phyloP scores from a whole-genome alignment of 37 sponge, comb jelly and placozoan species.

The Bolinopsis microptera region DNA sequence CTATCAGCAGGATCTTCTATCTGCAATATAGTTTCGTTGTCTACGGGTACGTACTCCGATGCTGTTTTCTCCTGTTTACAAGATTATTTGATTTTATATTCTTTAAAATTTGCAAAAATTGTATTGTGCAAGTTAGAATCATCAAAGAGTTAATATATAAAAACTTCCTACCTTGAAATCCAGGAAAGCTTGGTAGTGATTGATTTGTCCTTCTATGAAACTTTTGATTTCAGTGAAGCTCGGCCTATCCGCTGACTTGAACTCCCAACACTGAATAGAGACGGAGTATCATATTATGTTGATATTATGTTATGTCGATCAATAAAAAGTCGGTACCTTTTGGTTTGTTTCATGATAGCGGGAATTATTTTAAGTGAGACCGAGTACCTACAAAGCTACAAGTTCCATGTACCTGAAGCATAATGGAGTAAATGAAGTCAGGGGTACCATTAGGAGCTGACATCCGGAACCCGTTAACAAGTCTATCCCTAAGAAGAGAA shows the following conservation, averaged over 20 bases:
- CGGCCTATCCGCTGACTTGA: constrained; percentile 19
- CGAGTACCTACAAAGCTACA: too few species aligned
- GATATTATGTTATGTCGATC: too few species aligned
- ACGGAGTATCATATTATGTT: too few species aligned
- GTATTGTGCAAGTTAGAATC: too few species aligned
- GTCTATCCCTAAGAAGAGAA: constrained; percentile 4
- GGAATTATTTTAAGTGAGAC: too few species aligned
- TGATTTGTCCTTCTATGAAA: neutral
- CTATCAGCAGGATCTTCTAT: neutral
- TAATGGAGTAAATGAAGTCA: constrained; percentile 44
- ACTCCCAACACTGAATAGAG: constrained; percentile 22
- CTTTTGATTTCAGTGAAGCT: neutral
- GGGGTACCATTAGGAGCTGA: constrained; percentile 17
- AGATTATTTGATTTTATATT: too few species aligned
- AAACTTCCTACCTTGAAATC: neutral
- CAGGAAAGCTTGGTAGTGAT: neutral
- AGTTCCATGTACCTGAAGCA: constrained; percentile 1
- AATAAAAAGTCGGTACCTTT: too few species aligned
- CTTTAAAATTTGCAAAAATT: too few species aligned
- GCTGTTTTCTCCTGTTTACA: too few species aligned
- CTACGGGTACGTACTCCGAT: neutral
- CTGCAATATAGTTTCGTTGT: neutral
- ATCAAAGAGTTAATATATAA: too few species aligned
- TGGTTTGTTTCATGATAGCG: too few species aligned
- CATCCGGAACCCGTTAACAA: constrained; percentile 35